Conservation (phyloP, 2,797 vertebrate genomes). For the Chiroxiphia lanceolata region DNA sequence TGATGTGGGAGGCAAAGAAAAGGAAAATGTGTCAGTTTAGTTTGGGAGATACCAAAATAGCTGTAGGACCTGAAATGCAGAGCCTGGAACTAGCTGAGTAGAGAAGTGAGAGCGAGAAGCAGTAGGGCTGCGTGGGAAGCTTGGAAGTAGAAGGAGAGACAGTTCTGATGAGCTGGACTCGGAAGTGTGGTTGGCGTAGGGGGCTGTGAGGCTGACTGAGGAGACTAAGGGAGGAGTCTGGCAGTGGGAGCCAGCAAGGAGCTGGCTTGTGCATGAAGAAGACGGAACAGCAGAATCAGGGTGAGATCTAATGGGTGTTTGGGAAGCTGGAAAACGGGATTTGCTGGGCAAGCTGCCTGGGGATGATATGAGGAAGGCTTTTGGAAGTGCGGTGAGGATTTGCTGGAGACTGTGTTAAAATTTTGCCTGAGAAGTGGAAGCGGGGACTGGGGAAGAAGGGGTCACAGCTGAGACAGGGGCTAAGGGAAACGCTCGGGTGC, state of each 20-base stretch:
- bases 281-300: neutral
- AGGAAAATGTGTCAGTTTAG: constrained; percentile 7
- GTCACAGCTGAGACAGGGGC: neutral
- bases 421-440: neutral
- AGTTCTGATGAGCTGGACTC: constrained; percentile 1
- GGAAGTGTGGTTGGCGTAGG: neutral
- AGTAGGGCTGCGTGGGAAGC: neutral
- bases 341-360: neutral
- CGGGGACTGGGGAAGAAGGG: neutral
- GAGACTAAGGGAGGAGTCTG: constrained; percentile 41
- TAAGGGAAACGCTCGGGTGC: neutral
- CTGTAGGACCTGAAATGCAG: neutral
- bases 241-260: neutral
- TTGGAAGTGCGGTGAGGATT: constrained; percentile 3
- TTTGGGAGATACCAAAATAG: constrained; percentile 34
- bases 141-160: constrained; percentile 18
- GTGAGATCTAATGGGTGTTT: neutral
- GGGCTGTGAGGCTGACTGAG: constrained; percentile 20
- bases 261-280: neutral
- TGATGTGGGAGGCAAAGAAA: constrained; percentile 8
- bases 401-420: neutral
- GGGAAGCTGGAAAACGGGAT: neutral
- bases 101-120: neutral
- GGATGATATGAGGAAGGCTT: neutral
- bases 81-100: neutral